Evolutionary conservation across 1,140 invertebrate species (phyloP).

Genomic region (Acromyrmex heyeri): DNA sequence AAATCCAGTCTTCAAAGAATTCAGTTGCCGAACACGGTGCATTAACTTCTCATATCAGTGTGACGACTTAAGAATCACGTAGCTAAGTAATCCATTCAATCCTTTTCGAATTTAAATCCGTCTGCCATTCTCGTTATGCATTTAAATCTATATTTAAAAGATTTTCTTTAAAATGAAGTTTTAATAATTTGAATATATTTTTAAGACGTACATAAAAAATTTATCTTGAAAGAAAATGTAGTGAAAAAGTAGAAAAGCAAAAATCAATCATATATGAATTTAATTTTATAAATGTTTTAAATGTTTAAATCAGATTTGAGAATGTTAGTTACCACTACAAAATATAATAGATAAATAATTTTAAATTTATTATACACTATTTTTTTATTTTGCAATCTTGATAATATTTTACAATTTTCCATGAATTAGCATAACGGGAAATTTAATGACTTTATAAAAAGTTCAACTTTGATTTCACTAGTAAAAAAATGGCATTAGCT

Average conservation of each 20-base stretch:
- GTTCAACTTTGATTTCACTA: neutral
- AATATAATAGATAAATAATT: constrained; percentile 3
- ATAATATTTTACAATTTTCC: neutral
- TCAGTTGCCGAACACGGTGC: constrained; percentile 10
- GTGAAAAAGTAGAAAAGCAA: neutral
- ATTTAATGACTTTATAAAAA: neutral
- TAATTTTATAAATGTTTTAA: neutral
- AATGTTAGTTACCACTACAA: constrained; percentile 2
- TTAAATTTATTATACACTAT: neutral
- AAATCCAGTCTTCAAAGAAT: constrained; percentile 20
- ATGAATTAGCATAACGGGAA: neutral
- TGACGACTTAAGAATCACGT: constrained; percentile 36
- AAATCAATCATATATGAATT: constrained; percentile 3
- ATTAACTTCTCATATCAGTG: constrained; percentile 45
- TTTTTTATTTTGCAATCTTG: neutral
- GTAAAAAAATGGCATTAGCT: neutral
- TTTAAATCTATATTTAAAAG: constrained; percentile 48
- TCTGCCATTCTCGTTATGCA: constrained; percentile 27
- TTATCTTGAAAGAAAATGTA: neutral
- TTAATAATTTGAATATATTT: constrained; percentile 30
- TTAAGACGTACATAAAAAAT: neutral
- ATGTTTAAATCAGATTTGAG: neutral
- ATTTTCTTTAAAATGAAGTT: constrained; percentile 11
- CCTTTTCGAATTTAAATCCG: constrained; percentile 46
- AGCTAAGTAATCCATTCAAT: constrained; percentile 44